Base-by-base conservation (phyloP, 2,113 vertebrate species). In the Strix aluco region DNA sequence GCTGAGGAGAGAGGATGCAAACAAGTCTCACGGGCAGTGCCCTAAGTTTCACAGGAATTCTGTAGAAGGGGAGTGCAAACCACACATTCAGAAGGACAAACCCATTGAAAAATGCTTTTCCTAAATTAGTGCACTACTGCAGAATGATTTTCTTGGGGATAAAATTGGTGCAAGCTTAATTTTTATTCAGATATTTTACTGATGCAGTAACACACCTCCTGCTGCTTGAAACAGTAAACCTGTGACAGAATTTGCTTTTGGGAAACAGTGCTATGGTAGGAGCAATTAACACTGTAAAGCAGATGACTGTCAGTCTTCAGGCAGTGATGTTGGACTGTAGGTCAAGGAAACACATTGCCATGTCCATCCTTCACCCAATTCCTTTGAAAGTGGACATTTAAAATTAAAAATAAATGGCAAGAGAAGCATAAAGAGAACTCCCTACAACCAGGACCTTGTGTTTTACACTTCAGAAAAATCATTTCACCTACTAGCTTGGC, bases 151-250 rank as follows among this genome's bases (percentile, higher is more conserved):
- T 91, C 14, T 49, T 11, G 2, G 8, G 47, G 55, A 47, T 52
- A 92, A 80, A 94, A 88, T 91, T 23, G 15, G n/a, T 55, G 81
- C 92, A 96, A 88, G 81, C 80, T 94, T 96, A 63, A 63, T 89
- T 96, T 82, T 88, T 86, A 36, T 87, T 95, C 88, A 86, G 62
- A 19, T 82, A 54, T 69, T 89, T 88, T 71, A 65, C 36, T 78
- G 77, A 34, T 88, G 54, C 75, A 62, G 18, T 40, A 74, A 36
- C n/a, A 55, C 27, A 90, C 26, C 51, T 36, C 22, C 30, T 88
- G 59, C 93, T 95, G 38, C 92, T 71, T 87, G 63, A 88, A 87
- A 78, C 75, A 84, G 74, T 69, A 72, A 91, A 93, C 89, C 81
- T 89, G 47, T 51, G 66, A 83, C 69, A 88, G 84, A 78, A 89